Base-by-base conservation (phyloP, 2,113 vertebrate genomes). In the Lepus timidus region DNA sequence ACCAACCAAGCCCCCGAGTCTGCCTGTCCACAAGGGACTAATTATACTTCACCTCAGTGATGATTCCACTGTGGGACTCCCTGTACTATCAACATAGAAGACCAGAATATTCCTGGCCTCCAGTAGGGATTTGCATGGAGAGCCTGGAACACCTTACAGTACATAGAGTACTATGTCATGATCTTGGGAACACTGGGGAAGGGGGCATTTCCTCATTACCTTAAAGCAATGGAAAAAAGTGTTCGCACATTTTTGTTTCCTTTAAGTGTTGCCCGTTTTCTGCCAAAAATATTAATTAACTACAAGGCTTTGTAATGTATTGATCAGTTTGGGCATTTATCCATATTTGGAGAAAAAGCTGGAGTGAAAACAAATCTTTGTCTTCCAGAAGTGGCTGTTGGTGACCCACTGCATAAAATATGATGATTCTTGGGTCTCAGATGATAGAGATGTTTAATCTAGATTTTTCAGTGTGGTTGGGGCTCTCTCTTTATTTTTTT, bases 61-160 rank as follows among this genome's bases (percentile, higher is more conserved):
- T 67, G 89, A 90, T 88, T 86, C 90, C 88, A 88, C 84, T 39
- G 0, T 25, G 78, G 94, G 79, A 96, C 76, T n/a, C 85, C 74
- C 58, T 92, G 95, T 97, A 67, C 94, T 87, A 36, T 90, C 95
- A 94, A 88, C 73, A 95, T 9, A 78, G 62, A 87, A 76, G 75
- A 85, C 78, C 84, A 67, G 83, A 93, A 80, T 83, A 78, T 65
- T 62, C 14, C 0, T 27, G 1, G 74, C 81, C 80, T 67, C 62
- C 80, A 31, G 25, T n/a, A 16, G 58, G 74, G 31, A n/a, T 85
- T 90, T 93, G 25, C 74, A 23, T 3, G 16, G 55, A 44, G 55
- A 51, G 64, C 3, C 55, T 51, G 29, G 67, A 31, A 64, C 9
- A 10, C 49, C 51, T 82, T 94, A 39, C 29, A 25, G 0, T 36